Percentiles rank a stretch among this genome's conserved stretches.
These are phyloP conservation scores for Seladonia tumulorum DNA, from an alignment of 2,888 invertebrate genomes.

Conservation along the genomic window DNA sequence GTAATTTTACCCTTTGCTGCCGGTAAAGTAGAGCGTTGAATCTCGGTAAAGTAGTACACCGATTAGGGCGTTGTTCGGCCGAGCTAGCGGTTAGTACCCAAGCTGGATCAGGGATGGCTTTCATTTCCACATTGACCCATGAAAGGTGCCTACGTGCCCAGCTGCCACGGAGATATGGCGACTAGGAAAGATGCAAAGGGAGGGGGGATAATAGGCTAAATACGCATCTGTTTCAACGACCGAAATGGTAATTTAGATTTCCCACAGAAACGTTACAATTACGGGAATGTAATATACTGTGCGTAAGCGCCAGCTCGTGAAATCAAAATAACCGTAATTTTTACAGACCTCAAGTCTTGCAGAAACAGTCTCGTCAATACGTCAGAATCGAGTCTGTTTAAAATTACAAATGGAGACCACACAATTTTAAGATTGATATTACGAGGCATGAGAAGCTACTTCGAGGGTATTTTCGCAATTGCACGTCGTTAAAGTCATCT, in stretches of 20 bases:
- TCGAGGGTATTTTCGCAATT: background rate
- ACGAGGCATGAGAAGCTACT: background rate
- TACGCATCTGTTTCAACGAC: slow-evolving; percentile 54
- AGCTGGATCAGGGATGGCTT: slow-evolving; percentile 54
- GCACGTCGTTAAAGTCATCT: background rate
- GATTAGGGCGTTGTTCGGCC: background rate
- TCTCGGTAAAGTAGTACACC: slow-evolving; percentile 15
- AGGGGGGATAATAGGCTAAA: slow-evolving; percentile 64
- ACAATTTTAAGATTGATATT: background rate
- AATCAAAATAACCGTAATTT: background rate
- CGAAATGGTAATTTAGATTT: slow-evolving; percentile 58
- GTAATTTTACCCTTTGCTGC: slow-evolving; percentile 44
- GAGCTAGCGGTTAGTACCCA: background rate
- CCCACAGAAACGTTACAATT: slow-evolving; percentile 24
- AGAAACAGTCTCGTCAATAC: background rate
- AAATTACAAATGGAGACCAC: slow-evolving; percentile 6
- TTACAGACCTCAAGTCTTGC: background rate
- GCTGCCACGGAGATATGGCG: slow-evolving; percentile 58
- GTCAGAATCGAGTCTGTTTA: background rate
- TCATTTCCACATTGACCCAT: slow-evolving; percentile 1
- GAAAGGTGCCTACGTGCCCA: slow-evolving; percentile 68
- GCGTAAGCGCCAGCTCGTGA: background rate
- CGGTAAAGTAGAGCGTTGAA: slow-evolving; percentile 28
- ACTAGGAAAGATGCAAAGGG: slow-evolving; percentile 24
- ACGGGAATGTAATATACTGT: background rate